A percentile compares a stretch with the other conserved stretches of the same genome.
Evolutionary conservation across 2,888 invertebrate species (phyloP).

Genomic region (Ochropacha duplaris): DNA sequence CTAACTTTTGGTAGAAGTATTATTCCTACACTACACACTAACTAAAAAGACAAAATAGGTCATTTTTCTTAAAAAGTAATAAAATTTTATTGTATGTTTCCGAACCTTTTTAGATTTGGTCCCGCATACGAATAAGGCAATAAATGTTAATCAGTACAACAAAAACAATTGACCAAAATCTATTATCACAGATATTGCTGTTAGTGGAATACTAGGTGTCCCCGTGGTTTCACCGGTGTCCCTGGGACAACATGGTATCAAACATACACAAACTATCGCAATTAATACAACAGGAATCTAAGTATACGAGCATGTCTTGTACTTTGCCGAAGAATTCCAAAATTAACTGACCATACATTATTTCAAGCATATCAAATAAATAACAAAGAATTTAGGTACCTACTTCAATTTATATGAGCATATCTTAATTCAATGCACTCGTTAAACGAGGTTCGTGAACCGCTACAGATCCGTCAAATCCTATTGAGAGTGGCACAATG

Average conservation of each 20-base stretch:
- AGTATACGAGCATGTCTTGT: too few relatives aligned
- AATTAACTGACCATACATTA: too few relatives aligned
- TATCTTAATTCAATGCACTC: conserved; percentile 34
- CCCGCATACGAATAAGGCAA: conserved; percentile 75
- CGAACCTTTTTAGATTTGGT: conserved; percentile 67
- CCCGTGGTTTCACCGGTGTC: too few relatives aligned
- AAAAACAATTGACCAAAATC: conserved; percentile 69
- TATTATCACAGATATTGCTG: conserved; percentile 60
- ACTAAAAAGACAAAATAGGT: conserved; percentile 30
- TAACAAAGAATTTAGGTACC: too few relatives aligned
- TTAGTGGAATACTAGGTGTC: conserved; percentile 36
- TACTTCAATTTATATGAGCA: background rate
- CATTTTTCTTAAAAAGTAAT: conserved; percentile 59
- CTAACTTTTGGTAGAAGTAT: conserved; percentile 17
- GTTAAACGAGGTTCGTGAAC: conserved; percentile 43
- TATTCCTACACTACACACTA: too few relatives aligned
- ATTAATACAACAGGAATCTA: background rate
- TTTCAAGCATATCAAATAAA: too few relatives aligned
- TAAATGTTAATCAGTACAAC: conserved; percentile 73
- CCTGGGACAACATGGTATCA: too few relatives aligned
- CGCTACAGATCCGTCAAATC: conserved; percentile 64
- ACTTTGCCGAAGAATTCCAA: too few relatives aligned
- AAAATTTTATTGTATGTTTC: conserved; percentile 66
- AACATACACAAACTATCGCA: too few relatives aligned
- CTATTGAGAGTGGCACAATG: conserved; percentile 75